Base-by-base conservation (phyloP, 1,140 invertebrate species). In the Euwallacea similis region DNA sequence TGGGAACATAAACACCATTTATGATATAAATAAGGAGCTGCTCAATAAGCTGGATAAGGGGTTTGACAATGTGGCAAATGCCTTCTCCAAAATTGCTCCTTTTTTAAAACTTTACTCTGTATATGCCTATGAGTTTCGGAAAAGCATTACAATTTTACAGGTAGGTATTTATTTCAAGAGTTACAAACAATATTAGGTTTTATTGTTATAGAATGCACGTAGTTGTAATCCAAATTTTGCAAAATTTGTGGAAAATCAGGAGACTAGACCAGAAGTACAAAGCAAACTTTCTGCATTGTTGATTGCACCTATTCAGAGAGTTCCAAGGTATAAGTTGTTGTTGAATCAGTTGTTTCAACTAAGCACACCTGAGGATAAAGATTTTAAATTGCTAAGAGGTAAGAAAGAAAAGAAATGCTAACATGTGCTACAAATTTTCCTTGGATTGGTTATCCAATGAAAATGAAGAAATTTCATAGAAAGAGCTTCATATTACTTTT, bases 91-190 rank as follows among this genome's bases (percentile, higher is more conserved):
- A 75, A 82, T 93, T 54, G 90, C 88, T 13, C 91, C 91, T 8
- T 93, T 90, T 81, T 88, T 93, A 21, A 93, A 93, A 79, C 79
- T 92, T 11, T 93, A 93, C 76, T 90, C 91, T 4, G 87, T 88
- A 2, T 93, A 92, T 81, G 91, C 91, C 1, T 91, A 89, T 64
- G 89, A 91, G 76, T 92, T 91, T 80, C 88, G 88, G 73, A 85
- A 86, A 68, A 85, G 87, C 4, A 76, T 88, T 63, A 79, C 82
- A 21, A 73, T 87, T 63, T 69, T 88, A 65, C 85, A 87, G 78
- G 84, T 86, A 82, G 71, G 67, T 50, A 50, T 15, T 50, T 43
- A 44, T 46, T 62, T 64, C 63, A 13, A n/a, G 16, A 33, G 10
- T 9, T 43, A 9, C 72, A 15, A 59, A 33, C 4, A 33, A 33